phyloP scores from a whole-genome alignment of 92 coral and sea anemone genomes.

The Parazoanthus atlanticus region DNA sequence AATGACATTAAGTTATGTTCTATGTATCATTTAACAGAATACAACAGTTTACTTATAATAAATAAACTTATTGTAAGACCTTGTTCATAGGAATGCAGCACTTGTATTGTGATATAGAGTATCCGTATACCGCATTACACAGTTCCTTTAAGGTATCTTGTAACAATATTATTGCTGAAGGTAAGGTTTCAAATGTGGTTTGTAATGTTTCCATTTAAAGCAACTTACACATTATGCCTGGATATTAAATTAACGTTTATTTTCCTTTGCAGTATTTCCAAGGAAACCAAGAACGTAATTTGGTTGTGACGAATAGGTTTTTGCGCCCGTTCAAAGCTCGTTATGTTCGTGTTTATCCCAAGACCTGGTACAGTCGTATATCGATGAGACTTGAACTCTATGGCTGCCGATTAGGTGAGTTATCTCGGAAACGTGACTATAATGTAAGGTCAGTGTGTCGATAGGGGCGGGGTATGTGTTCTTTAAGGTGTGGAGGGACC shows the following conservation, averaged over 20 bases:
- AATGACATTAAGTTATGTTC: too few species aligned
- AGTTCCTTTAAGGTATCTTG: too few species aligned
- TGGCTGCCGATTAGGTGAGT: conserved; percentile 39
- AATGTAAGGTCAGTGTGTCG: neutral
- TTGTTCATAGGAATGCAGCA: too few species aligned
- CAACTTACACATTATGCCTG: neutral
- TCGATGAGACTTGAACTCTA: conserved; percentile 40
- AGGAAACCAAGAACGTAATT: conserved; percentile 61
- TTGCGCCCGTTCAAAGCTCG: conserved; percentile 64
- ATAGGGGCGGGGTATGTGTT: neutral
- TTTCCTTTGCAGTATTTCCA: conserved; percentile 51
- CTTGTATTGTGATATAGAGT: neutral
- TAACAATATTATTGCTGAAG: neutral
- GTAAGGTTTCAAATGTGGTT: too few species aligned
- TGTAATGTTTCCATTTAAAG: too few species aligned
- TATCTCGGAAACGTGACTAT: neutral
- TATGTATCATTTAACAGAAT: too few species aligned
- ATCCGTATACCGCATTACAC: too few species aligned
- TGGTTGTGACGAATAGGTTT: conserved; percentile 52
- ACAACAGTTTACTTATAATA: neutral
- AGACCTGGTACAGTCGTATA: conserved; percentile 39
- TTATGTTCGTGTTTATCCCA: conserved; percentile 61
- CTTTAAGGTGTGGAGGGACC: neutral
- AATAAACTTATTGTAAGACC: neutral
- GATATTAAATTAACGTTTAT: too few species aligned